A percentile compares a stretch with the other conserved stretches of the same genome.
Conservation (phyloP, 2,797 vertebrate species). For the Ataeniobius toweri region DNA sequence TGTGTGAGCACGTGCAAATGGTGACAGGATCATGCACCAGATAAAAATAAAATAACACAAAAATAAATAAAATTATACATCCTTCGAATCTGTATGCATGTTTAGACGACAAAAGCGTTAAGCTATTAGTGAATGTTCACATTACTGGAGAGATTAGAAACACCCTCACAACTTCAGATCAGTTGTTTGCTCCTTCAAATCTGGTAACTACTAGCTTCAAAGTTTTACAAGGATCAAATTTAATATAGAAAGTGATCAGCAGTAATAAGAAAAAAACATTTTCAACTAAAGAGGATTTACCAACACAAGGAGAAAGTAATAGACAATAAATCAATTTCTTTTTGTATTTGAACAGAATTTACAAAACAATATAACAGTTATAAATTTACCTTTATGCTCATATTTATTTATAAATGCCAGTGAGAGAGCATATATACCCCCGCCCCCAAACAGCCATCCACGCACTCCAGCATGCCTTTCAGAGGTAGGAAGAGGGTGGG, state of each 20-base stretch:
- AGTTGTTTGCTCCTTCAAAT: constrained; percentile 29
- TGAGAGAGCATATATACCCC: constrained; percentile 13
- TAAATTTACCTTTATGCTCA: constrained; percentile 38
- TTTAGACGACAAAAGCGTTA: constrained; percentile 21
- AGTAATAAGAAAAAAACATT: constrained; percentile 45
- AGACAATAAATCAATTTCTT: constrained; percentile 16
- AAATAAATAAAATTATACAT: constrained; percentile 38
- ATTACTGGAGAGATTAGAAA: background rate
- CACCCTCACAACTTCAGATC: constrained; percentile 10
- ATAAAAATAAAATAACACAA: constrained; percentile 44
- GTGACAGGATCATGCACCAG: constrained; percentile 57
- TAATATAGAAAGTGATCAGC: constrained; percentile 25
- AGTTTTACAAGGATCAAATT: constrained; percentile 30
- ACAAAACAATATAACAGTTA: constrained; percentile 36
- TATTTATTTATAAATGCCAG: background rate
- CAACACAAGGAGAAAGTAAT: constrained; percentile 23
- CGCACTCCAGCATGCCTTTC: constrained; percentile 59
- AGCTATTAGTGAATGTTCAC: constrained; percentile 23
- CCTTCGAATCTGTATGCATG: constrained; percentile 36
- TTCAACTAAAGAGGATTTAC: constrained; percentile 49
- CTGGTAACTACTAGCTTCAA: constrained; percentile 10
- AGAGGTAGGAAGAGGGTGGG: constrained; percentile 19
- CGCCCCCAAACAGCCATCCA: constrained; percentile 37
- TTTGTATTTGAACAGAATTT: constrained; percentile 22
- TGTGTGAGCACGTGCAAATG: constrained; percentile 73